Conservation (phyloP, 2,113 vertebrate genomes). For the Prinia subflava region DNA sequence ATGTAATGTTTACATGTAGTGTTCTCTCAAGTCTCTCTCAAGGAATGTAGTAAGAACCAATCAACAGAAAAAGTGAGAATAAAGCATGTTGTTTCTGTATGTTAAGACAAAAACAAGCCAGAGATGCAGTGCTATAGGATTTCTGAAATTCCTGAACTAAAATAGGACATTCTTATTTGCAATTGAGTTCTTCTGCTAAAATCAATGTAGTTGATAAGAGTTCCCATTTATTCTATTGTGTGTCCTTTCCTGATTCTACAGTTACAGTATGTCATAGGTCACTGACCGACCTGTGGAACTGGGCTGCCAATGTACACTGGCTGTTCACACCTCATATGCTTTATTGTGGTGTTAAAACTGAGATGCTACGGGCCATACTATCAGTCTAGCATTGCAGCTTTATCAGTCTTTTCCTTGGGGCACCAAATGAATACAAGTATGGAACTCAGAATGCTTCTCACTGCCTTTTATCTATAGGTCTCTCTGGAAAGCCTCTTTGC, state of each 20-base stretch:
- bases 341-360: neutral
- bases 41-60: neutral
- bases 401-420: neutral
- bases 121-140: neutral
- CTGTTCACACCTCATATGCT: neutral
- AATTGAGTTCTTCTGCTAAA: neutral
- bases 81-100: neutral
- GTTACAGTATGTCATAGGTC: neutral
- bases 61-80: neutral
- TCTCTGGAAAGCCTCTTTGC: neutral
- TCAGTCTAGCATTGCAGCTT: neutral
- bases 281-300: neutral
- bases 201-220: neutral
- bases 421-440: neutral
- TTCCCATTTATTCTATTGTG: constrained; percentile 33
- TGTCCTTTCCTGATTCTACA: neutral
- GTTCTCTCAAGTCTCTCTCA: neutral
- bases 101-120: neutral
- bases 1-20: neutral
- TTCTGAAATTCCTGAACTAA: neutral
- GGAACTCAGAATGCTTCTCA: neutral
- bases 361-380: neutral
- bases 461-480: neutral
- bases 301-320: neutral
- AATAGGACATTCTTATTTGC: neutral